Base-by-base conservation (phyloP, 2,888 invertebrate species). In the Drosophila trichaetosa region DNA sequence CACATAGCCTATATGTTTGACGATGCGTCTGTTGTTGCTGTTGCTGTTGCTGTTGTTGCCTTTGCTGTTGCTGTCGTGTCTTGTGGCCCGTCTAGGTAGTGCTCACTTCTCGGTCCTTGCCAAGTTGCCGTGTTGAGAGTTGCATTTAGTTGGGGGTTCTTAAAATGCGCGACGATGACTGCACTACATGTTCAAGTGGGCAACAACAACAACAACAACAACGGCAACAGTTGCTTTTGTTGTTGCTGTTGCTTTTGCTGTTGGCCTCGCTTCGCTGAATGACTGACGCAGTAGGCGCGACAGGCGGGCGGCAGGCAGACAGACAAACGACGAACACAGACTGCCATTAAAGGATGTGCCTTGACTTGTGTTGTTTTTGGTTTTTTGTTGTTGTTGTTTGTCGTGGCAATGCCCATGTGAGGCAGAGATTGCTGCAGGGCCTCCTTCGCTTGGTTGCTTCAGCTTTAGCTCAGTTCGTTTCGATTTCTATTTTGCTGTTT, bases 1-100 rank as follows among this genome's bases (percentile, higher is more conserved):
- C 87, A 90, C 86, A 83, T 87, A 87, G 88, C 80, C 85, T 86
- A 89, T 84, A 87, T 84, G 87, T 77, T 87, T 86, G 90, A 85
- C 85, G 90, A 87, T 86, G 90, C 80, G 85, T 87, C 87, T 80
- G 81, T 49, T 77, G 79, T 49, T 53, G 56, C 29, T 36, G 63
- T 24, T 58, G 57, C 8, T 48, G 71, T 11, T 66, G 62, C 7
- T 60, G 53, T 27, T 51, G 69, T 46, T 46, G 46, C 11, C 29
- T 57, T 29, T 62, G 67, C 38, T 27, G 80, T 67, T 84, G 76
- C 85, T 79, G 85, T 79, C 80, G 83, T 81, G 80, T 81, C 80
- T 80, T 79, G 64, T 49, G 80, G 76, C 76, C 80, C 70, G 83
- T 73, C 80, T 76, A 76, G 83, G 64, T 80, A 80, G 60, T 78